Base-by-base conservation (phyloP, 2,888 invertebrate genomes). In the Neoaliturus tenellus region DNA sequence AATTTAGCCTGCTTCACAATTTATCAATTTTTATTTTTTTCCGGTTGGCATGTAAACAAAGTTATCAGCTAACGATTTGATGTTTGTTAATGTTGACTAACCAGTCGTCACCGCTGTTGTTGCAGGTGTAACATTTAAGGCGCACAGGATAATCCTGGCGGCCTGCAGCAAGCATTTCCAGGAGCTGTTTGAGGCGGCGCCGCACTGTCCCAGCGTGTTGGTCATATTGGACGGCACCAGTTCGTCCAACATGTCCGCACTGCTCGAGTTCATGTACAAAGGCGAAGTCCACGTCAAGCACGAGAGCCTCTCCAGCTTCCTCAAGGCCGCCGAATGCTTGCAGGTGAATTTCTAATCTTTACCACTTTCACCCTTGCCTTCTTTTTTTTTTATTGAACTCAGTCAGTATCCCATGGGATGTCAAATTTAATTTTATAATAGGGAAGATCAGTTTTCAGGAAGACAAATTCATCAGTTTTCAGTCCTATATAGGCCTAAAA, bases 131-230 rank as follows among this genome's bases (percentile, higher is more conserved):
- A 96, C 96, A 90, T 97, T 97, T 92, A 95, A 96, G 92, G 97
- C 97, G 88, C 97, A 97, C 93, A 96, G 96, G 91, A 93, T 97
- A 90, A 97, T 97, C 90, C 92, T 97, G 91, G 97, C 97, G 88
- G 97, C 97, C 90, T 97, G 97, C 93, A 97, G 97, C 92, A 97
- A 97, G 91, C 97, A 97, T 91, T 95, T 97, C 91, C 97, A 97
- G 90, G 97, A 97, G 92, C 91, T 97, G 88, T 97, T 97, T 91
- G 97, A 97, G 92, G 94, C 95, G 87, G 96, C 97, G 88, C 96
- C 97, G 84, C 93, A 94, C 80, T 95, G 95, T 90, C 95, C 95
- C 86, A 94, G 94, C 87, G 93, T 95, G 87, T 94, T 97, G 89
- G 96, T 97, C 89, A 97, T 97, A 90, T 92, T 97, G 90, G 97